Evolutionary conservation across 1,140 invertebrate species (phyloP).

Genomic region (Orchesella cincta): DNA sequence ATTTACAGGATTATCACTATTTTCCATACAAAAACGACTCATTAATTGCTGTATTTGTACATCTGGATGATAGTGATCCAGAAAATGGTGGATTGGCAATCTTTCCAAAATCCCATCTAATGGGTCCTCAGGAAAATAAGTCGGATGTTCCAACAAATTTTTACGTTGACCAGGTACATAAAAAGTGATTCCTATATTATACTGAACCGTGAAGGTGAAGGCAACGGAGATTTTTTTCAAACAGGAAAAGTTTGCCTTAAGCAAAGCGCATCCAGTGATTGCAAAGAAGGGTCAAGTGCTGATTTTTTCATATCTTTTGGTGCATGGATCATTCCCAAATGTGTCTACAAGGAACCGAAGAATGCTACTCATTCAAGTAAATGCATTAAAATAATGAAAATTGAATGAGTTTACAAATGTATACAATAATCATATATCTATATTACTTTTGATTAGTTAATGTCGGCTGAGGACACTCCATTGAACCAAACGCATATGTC

Average conservation of each 20-base stretch:
- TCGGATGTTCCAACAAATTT: constrained; percentile 59
- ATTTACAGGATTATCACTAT: constrained; percentile 65
- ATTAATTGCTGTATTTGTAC: constrained; percentile 65
- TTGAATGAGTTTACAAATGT: neutral
- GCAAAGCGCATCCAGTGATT: constrained; percentile 60
- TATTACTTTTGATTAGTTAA: constrained; percentile 49
- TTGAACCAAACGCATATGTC: constrained; percentile 58
- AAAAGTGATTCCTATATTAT: neutral
- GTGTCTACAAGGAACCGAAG: constrained; percentile 58
- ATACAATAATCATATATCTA: neutral
- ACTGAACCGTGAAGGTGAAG: too few relatives aligned
- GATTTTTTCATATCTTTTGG: constrained; percentile 64
- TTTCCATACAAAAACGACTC: constrained; percentile 66
- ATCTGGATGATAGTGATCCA: constrained; percentile 63
- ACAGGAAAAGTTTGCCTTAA: constrained; percentile 62
- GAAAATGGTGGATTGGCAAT: constrained; percentile 66
- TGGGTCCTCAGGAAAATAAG: constrained; percentile 63
- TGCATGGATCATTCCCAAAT: constrained; percentile 66
- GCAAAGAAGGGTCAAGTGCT: constrained; percentile 63
- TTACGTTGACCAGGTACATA: constrained; percentile 59
- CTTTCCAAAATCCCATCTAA: constrained; percentile 66
- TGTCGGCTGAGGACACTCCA: constrained; percentile 62
- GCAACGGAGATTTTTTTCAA: neutral
- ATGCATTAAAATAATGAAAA: neutral
- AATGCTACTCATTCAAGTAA: constrained; percentile 64